phyloP scores from a whole-genome alignment of 2,888 invertebrate genomes.

The Drosophila neotestacea region DNA sequence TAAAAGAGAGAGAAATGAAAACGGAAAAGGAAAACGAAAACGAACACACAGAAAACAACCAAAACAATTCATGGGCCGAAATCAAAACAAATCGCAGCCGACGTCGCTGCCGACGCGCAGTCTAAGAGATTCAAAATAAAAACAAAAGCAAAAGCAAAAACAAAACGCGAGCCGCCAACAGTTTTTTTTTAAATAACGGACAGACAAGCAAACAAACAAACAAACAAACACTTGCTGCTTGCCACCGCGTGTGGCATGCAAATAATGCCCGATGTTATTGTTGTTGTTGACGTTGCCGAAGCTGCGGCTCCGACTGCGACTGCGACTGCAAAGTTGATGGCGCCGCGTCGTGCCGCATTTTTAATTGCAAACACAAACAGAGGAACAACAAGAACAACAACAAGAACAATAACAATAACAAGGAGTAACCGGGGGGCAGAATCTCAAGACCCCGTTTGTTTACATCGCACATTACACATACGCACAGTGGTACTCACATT shows the following conservation, averaged over 20 bases:
- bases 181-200: constrained; percentile 44
- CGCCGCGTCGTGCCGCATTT: constrained; percentile 39
- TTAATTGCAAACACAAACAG: constrained; percentile 52
- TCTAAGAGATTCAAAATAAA: constrained; percentile 43
- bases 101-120: constrained; percentile 51
- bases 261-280: constrained; percentile 40
- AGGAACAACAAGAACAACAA: constrained; percentile 19
- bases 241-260: constrained; percentile 53
- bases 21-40: background rate
- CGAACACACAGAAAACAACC: constrained; percentile 40
- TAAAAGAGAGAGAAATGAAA: constrained; percentile 16
- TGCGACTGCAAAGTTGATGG: background rate
- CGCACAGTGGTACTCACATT: constrained; percentile 69
- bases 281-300: constrained; percentile 23
- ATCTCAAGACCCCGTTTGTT: constrained; percentile 79
- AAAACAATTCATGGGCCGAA: constrained; percentile 48
- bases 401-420: constrained; percentile 18
- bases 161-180: constrained; percentile 51
- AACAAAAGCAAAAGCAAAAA: constrained; percentile 49
- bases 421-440: constrained; percentile 35
- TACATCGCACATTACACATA: constrained; percentile 63
- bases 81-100: constrained; percentile 58
- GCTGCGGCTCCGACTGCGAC: constrained; percentile 16
- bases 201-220: constrained; percentile 4
- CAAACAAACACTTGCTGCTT: constrained; percentile 54